Evolutionary conservation across 2,888 invertebrate genomes (phyloP).

Genomic region (Neoitamus cyanurus): DNA sequence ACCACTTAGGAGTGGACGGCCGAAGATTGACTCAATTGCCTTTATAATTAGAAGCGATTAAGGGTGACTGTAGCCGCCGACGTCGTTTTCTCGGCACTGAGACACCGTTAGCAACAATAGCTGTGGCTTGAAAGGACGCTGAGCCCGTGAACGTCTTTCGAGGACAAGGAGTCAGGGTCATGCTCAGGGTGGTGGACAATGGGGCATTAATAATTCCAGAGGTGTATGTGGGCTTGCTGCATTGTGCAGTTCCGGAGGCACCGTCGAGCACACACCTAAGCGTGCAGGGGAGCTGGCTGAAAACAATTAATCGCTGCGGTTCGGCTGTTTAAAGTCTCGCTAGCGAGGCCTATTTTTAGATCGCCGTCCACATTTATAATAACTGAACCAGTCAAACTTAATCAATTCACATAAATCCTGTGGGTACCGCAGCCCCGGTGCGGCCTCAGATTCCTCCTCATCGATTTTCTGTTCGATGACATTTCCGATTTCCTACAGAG

Average conservation of each 20-base stretch:
- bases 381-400: neutral
- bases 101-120: neutral
- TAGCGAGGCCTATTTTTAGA: neutral
- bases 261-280: neutral
- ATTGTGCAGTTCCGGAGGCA: neutral
- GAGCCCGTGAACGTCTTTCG: neutral
- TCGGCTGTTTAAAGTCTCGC: neutral
- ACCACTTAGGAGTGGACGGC: neutral
- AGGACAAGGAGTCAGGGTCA: neutral
- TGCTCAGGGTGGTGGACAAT: neutral
- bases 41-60: neutral
- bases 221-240: neutral
- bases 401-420: neutral
- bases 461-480: slow-evolving; percentile 30
- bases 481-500: neutral
- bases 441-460: neutral
- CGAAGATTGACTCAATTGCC: neutral
- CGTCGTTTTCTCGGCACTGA: neutral
- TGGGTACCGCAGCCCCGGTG: neutral
- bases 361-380: neutral
- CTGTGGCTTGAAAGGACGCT: neutral
- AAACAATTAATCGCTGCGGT: neutral
- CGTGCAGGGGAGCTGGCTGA: neutral
- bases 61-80: neutral
- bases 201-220: neutral